Evolutionary conservation across 2,113 vertebrate genomes (phyloP), one percentile per base, ranked within the genome.

Genomic region (Corynorhinus townsendii): DNA sequence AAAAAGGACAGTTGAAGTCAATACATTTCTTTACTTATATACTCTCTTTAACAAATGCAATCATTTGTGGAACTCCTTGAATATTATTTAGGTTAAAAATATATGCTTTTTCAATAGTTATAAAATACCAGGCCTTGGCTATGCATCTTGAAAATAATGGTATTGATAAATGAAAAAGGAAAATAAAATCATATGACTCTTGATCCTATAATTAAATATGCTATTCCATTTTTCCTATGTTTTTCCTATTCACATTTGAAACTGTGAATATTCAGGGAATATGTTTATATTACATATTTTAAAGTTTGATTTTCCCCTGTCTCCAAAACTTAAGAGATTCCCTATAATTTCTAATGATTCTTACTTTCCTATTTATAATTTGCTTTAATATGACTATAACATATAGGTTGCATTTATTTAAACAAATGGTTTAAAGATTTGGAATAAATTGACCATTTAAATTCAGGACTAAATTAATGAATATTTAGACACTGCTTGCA

Each of bases 1-100:
- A 97, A 96, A 96, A 5, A 90, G 16, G 45, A 38, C 12, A 64
- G 94, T 97, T 93, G 69, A 76, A 95, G 66, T 93, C 43, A 96
- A 79, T 94, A 47, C 0, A 28, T 96, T 90, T 95, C 8, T 82
- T 95, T 96, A 86, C 66, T 95, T 96, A 45, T 3, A 2, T 81
- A 16, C n/a, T 96, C 22, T 71, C 3, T 91, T 54, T 0, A 73
- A 73, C 43, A 89, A 95, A 93, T 83, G 7, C 9, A 96, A 91
- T 97, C 81, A 90, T 89, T 97, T 96, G 93, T 96, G 77, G 97
- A 96, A 92, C 4, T 95, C 62, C 75, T 84, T 28, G 90, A 95
- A 45, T 14, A 81, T 95, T 96, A 97, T 94, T 73, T 28, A 91
- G 91, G 79, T 81, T 95, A 93, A 89, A 97, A 96, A 92, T n/a